phyloP scores from a whole-genome alignment of 2,888 invertebrate species.

The Idaea biselata region DNA sequence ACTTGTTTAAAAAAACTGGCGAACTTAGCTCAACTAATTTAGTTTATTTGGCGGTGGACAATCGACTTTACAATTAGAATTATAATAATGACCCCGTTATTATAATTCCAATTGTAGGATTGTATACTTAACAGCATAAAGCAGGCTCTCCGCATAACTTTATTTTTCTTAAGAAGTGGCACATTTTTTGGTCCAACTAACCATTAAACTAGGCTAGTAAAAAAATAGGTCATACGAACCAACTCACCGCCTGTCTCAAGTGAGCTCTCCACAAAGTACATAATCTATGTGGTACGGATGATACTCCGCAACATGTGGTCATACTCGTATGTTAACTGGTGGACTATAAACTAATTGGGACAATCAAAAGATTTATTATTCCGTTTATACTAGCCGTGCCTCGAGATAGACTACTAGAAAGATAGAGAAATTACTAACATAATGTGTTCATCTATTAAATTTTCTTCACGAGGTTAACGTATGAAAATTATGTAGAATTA shows the following conservation, averaged over 20 bases:
- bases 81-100: no score
- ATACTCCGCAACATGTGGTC: slow-evolving; percentile 10
- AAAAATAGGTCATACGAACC: neutral
- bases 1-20: no score
- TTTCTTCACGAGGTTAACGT: no score
- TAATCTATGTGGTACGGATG: neutral
- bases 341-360: slow-evolving; percentile 24
- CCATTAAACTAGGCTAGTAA: neutral
- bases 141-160: no score
- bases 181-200: no score
- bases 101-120: no score
- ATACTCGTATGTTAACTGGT: slow-evolving; percentile 21
- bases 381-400: neutral
- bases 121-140: no score
- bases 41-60: no score
- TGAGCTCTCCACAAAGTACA: neutral
- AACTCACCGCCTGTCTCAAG: neutral
- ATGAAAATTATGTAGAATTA: no score
- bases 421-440: neutral
- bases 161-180: no score
- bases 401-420: neutral
- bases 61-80: no score
- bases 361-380: slow-evolving; percentile 23
- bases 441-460: neutral
- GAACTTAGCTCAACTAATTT: no score